Evolutionary conservation across 2,113 vertebrate genomes (phyloP), one percentile per base, ranked within the genome.

Genomic region (Otocyon megalotis): DNA sequence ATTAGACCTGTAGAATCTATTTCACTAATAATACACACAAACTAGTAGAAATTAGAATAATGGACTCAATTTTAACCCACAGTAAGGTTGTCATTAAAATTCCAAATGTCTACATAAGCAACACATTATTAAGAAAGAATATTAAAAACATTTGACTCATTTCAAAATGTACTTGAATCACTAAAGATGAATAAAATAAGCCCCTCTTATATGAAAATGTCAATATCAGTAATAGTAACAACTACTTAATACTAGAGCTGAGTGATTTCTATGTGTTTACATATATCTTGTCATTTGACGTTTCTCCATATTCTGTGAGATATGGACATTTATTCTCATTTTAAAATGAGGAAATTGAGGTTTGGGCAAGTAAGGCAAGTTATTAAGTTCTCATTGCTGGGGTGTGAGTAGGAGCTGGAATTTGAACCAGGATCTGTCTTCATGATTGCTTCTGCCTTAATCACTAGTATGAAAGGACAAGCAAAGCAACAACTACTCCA

Each of bases 1-100:
- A 83, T 92, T 63, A 95, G 35, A n/a, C 6, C 37, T 88, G 22
- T 80, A 72, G 48, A 86, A 63, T 92, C 16, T 65, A 37, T 95
- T 95, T 74, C 37, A 89, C 67, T 82, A 88, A 32, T 95, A 92
- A 93, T 48, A 79, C 22, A 86, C 7, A 87, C 7, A 87, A 54
- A 91, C 4, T 32, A 28, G 24, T 76, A 22, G 72, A 82, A 80
- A 85, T 96, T 93, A 98, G 77, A 89, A 89, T 93, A 97, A 97
- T 79, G 17, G 87, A 37, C 74, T 97, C 50, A 95, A 32, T 96
- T 97, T 84, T 88, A 96, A 84, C 37, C 35, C 74, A 97, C 93
- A 96, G 83, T 85, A 94, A 96, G 11, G 13, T 77, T 94, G 8
- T 86, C 56, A 96, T 88, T 90, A 92, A 97, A 96, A 95, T 97